A percentile compares a stretch with the other conserved stretches of the same genome.
These are phyloP conservation scores for Fabriciana adippe DNA, from an alignment of 2,888 invertebrate species.

Conservation along the genomic window DNA sequence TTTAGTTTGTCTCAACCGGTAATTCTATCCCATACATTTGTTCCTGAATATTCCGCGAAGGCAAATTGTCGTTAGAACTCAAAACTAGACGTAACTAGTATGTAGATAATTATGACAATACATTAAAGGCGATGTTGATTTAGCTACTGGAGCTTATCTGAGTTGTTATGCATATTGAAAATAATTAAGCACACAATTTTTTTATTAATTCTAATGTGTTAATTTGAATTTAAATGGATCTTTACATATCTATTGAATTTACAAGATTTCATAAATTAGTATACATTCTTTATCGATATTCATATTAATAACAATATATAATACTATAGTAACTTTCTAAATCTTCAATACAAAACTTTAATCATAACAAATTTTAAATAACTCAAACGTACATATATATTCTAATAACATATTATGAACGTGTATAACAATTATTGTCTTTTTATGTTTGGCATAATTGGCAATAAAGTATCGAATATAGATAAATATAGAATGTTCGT, in stretches of 20 bases:
- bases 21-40: no score
- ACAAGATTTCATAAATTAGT: slow-evolving; percentile 4
- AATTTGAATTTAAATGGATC: slow-evolving; percentile 30
- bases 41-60: no score
- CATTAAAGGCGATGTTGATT: background rate
- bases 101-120: background rate
- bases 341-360: no score
- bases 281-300: background rate
- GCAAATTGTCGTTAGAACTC: no score
- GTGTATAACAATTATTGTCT: slow-evolving; percentile 19
- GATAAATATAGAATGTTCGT: slow-evolving; percentile 24
- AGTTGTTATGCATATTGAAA: slow-evolving; percentile 12
- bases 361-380: no score
- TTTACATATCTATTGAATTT: slow-evolving; percentile 20
- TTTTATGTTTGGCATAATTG: slow-evolving; percentile 26
- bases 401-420: slow-evolving; percentile 12
- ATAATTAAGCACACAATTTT: slow-evolving; percentile 31
- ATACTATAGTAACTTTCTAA: no score
- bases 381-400: slow-evolving; percentile 2
- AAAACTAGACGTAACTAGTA: no score
- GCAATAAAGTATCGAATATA: slow-evolving; percentile 27
- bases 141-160: background rate
- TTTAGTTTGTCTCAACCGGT: no score
- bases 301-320: slow-evolving; percentile 1
- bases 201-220: slow-evolving; percentile 32